These are phyloP conservation scores for Chaunax sp. DNA, from an alignment of 2,797 vertebrate species.

Conservation along the genomic window DNA sequence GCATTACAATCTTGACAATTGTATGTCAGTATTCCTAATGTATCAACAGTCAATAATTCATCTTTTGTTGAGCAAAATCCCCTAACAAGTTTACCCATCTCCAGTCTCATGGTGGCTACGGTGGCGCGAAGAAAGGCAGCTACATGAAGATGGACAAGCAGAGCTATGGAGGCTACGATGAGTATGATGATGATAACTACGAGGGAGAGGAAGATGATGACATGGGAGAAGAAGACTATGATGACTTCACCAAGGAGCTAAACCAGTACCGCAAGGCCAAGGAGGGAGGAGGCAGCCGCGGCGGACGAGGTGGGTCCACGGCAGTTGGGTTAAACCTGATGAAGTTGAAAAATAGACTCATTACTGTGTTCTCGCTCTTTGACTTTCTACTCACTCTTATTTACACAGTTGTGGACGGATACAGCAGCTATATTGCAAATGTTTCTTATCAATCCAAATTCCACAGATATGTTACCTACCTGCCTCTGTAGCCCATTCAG, in stretches of 20 bases:
- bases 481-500: not conserved
- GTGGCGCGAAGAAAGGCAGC: slow-evolving; percentile 82
- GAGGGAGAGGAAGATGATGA: slow-evolving; percentile 93
- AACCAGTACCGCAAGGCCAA: slow-evolving; percentile 94
- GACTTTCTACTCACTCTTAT: not conserved
- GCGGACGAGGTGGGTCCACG: slow-evolving; percentile 81
- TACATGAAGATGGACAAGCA: slow-evolving; percentile 94
- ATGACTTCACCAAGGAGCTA: slow-evolving; percentile 94
- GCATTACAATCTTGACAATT: not conserved
- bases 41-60: not conserved
- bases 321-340: not conserved
- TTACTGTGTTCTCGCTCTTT: not conserved
- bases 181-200: slow-evolving; percentile 92
- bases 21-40: not conserved
- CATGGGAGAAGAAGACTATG: slow-evolving; percentile 90
- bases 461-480: not conserved
- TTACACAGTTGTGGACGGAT: slow-evolving; percentile 5
- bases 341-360: not conserved
- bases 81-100: not conserved
- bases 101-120: slow-evolving; percentile 88
- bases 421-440: slow-evolving; percentile 8
- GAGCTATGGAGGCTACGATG: slow-evolving; percentile 88
- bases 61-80: not conserved
- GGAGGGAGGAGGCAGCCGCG: slow-evolving; percentile 84
- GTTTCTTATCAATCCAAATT: slow-evolving; percentile 29